phyloP scores from a whole-genome alignment of 2,797 vertebrate genomes.

The Chelonia mydas region DNA sequence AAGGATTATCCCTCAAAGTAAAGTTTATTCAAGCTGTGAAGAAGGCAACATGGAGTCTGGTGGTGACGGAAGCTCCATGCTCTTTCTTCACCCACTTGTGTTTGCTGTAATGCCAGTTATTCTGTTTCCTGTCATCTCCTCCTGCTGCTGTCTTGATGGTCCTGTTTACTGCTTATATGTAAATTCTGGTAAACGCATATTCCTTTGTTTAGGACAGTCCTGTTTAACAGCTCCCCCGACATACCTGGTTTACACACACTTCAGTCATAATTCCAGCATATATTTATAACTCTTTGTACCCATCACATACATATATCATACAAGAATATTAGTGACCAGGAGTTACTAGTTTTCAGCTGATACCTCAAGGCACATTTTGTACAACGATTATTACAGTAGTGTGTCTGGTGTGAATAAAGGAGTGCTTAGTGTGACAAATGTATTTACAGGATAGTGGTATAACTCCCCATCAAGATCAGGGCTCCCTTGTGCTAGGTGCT shows the following conservation, averaged over 20 bases:
- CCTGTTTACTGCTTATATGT: neutral
- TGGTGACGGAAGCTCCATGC: neutral
- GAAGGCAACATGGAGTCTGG: neutral
- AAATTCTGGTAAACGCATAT: neutral
- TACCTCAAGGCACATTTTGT: neutral
- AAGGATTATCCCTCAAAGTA: neutral
- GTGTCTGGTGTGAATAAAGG: neutral
- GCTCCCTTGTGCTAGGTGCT: neutral
- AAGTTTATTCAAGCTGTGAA: neutral
- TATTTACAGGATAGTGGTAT: rapidly evolving
- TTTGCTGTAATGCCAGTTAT: neutral
- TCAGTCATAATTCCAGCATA: neutral
- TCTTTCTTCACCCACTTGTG: neutral
- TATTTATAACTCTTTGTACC: neutral
- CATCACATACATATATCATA: neutral
- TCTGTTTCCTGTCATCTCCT: neutral
- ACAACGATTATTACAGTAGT: neutral
- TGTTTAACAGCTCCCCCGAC: neutral
- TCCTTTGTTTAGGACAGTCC: neutral
- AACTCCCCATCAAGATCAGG: neutral
- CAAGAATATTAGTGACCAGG: neutral
- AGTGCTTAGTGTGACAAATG: neutral
- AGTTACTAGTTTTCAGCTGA: neutral
- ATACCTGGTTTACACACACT: neutral
- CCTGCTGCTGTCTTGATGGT: neutral